phyloP scores from a whole-genome alignment of 2,888 invertebrate species.

The Melolontha melolontha region DNA sequence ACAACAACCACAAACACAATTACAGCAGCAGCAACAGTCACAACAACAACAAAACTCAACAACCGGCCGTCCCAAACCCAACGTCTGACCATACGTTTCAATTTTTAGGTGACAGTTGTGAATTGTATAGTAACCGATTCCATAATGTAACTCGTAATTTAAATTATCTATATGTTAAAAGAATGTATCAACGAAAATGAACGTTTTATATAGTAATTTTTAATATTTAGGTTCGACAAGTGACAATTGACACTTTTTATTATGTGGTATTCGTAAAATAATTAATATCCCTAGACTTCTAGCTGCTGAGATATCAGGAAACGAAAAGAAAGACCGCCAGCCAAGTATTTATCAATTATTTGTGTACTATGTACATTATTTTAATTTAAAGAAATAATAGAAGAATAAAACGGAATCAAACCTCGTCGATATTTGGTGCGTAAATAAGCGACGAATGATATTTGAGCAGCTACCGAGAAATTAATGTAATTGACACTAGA shows the following conservation, averaged over 20 bases:
- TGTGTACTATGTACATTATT: slow-evolving; percentile 63
- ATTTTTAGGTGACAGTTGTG: slow-evolving; percentile 61
- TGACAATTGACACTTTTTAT: slow-evolving; percentile 47
- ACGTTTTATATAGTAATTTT: slow-evolving; percentile 56
- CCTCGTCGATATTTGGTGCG: slow-evolving; percentile 47
- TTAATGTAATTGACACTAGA: slow-evolving; percentile 61
- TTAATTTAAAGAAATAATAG: slow-evolving; percentile 39
- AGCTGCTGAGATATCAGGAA: slow-evolving; percentile 49
- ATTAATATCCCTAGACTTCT: slow-evolving; percentile 47
- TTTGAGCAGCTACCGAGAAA: slow-evolving; percentile 50
- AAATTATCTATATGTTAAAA: slow-evolving; percentile 47
- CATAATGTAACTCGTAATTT: slow-evolving; percentile 53
- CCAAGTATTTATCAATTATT: slow-evolving; percentile 52
- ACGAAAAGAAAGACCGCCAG: slow-evolving; percentile 31
- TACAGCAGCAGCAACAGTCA: slow-evolving; percentile 44
- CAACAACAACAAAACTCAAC: slow-evolving; percentile 29
- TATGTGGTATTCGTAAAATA: slow-evolving; percentile 59
- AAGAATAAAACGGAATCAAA: slow-evolving; percentile 27
- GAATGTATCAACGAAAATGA: slow-evolving; percentile 56
- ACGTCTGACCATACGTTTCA: slow-evolving; percentile 64
- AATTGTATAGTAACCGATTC: slow-evolving; percentile 58
- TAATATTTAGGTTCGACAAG: slow-evolving; percentile 46
- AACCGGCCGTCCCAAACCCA: slow-evolving; percentile 55
- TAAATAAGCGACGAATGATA: slow-evolving; percentile 34
- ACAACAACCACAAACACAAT: slow-evolving; percentile 44